Conservation (phyloP, 2,113 vertebrate species). For the Tenebrosternarchus preto region DNA sequence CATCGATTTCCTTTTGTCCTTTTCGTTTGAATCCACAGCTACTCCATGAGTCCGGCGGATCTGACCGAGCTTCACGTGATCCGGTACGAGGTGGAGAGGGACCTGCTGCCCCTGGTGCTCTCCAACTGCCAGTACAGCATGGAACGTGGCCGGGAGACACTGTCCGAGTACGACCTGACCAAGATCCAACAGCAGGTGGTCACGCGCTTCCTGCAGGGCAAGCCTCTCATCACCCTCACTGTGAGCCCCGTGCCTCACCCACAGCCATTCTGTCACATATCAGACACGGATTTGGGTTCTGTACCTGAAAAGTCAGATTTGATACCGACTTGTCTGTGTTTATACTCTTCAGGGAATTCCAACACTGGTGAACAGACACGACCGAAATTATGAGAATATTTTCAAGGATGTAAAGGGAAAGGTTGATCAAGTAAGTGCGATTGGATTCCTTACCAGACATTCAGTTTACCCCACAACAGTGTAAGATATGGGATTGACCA, state of each 20-base stretch:
- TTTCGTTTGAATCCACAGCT: constrained; percentile 69
- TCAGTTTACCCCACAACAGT: no score
- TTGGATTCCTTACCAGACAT: not conserved
- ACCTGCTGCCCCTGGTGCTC: constrained; percentile 86
- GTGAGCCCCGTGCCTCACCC: constrained; percentile 65
- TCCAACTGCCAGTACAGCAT: constrained; percentile 93
- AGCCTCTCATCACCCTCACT: constrained; percentile 80
- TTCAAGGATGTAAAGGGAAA: constrained; percentile 81
- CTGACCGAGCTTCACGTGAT: constrained; percentile 88
- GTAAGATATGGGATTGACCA: no score
- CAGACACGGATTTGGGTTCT: no score
- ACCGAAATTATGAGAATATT: constrained; percentile 88
- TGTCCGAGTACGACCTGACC: constrained; percentile 84
- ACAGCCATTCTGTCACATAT: not conserved
- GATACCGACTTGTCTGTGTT: not conserved
- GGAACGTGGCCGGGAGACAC: constrained; percentile 80
- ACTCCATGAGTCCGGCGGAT: constrained; percentile 81
- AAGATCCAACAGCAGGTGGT: constrained; percentile 89
- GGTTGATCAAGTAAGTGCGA: constrained; percentile 80
- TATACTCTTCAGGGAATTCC: constrained; percentile 82
- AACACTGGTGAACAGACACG: constrained; percentile 83
- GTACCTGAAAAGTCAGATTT: not conserved
- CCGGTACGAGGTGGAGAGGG: constrained; percentile 84
- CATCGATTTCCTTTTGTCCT: not conserved
- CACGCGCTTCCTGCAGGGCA: constrained; percentile 86